Evolutionary conservation across 2,888 invertebrate genomes (phyloP).

Genomic region (Coremacera marginata): DNA sequence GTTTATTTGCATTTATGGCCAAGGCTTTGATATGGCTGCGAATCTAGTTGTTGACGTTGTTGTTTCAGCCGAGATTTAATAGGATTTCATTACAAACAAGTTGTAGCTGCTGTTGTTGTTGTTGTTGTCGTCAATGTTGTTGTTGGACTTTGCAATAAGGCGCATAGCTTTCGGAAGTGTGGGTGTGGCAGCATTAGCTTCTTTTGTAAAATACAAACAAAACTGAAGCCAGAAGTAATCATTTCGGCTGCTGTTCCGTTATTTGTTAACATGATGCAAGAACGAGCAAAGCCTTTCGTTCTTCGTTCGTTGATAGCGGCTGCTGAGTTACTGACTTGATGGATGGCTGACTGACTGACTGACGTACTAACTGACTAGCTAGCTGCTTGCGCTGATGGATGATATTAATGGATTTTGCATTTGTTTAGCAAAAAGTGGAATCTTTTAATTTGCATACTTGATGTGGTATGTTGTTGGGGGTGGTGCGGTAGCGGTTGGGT

Average conservation of each 20-base stretch:
- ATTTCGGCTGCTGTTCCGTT: constrained; percentile 5
- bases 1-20: too few relatives aligned
- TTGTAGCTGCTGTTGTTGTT: too few relatives aligned
- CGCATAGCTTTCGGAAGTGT: too few relatives aligned
- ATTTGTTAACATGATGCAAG: constrained; percentile 15
- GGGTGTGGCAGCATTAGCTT: too few relatives aligned
- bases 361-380: neutral
- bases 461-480: neutral
- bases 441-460: constrained; percentile 33
- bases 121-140: too few relatives aligned
- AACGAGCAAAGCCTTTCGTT: neutral
- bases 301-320: neutral
- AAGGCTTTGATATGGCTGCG: neutral
- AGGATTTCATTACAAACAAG: too few relatives aligned
- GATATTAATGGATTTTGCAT: constrained; percentile 33
- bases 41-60: neutral
- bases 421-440: constrained; percentile 20
- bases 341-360: constrained; percentile 6
- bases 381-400: constrained; percentile 17
- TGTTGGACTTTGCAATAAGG: too few relatives aligned
- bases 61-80: neutral
- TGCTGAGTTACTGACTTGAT: constrained; percentile 5
- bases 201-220: neutral
- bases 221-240: constrained; percentile 12
- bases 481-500: too few relatives aligned